Conservation (phyloP, 2,113 vertebrate genomes). For the Sapayoa aenigma region DNA sequence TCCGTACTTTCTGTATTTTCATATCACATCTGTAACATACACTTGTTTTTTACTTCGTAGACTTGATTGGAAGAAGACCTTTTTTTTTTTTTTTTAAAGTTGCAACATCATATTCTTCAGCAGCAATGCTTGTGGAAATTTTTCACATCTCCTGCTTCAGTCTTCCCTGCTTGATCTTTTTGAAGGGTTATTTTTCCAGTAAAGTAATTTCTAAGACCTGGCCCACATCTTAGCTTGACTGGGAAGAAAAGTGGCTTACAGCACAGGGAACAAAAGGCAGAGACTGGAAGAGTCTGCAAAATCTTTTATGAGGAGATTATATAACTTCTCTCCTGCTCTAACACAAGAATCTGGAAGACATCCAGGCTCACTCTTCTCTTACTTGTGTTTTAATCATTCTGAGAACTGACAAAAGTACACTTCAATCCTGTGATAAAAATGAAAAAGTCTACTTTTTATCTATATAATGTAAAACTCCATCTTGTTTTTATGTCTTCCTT, state of each 20-base stretch:
- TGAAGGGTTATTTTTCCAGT: not conserved
- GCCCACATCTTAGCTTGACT: not conserved
- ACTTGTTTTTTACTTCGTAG: not conserved
- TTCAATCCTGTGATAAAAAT: not conserved
- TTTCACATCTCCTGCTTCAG: not conserved
- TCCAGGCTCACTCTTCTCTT: not conserved
- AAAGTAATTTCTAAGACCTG: not conserved
- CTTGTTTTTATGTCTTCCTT: not conserved
- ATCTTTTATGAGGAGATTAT: not conserved
- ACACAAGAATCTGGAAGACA: not conserved
- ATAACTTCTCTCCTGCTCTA: not conserved
- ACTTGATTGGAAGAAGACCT: not conserved
- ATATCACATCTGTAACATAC: not conserved
- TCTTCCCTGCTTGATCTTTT: not conserved
- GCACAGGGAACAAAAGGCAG: not conserved
- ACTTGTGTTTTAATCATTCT: not conserved
- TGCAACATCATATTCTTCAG: not conserved
- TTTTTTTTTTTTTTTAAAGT: not conserved
- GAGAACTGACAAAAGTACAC: not conserved
- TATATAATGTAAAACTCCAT: not conserved
- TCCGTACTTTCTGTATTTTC: not conserved
- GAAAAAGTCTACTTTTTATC: not conserved
- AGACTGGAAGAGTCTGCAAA: not conserved
- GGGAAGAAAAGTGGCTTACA: not conserved
- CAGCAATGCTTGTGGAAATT: not conserved